Conservation (phyloP, 2,113 vertebrate genomes). For the Triplophysa tibetana region DNA sequence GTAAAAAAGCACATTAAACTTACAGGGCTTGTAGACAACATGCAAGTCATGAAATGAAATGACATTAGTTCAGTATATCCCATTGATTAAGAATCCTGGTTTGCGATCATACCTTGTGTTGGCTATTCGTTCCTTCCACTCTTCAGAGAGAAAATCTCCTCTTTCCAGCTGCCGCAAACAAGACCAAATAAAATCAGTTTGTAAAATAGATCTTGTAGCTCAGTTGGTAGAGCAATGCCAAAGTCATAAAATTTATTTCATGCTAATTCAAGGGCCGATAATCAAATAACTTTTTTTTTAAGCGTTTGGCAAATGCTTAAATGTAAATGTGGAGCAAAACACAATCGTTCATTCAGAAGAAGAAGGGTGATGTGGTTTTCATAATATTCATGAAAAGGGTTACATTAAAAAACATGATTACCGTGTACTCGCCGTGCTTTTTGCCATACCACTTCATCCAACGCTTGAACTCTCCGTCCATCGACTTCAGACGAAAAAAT, state of each 20-base stretch:
- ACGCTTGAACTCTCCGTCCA: slow-evolving; percentile 98
- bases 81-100: not conserved
- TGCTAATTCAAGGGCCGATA: too few relatives aligned
- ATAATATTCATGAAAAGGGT: not conserved
- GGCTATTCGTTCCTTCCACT: slow-evolving; percentile 96
- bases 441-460: slow-evolving; percentile 99
- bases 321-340: too few relatives aligned
- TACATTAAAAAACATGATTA: slow-evolving; percentile 72
- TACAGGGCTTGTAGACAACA: slow-evolving; percentile 1
- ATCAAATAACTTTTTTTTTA: too few relatives aligned
- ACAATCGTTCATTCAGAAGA: too few relatives aligned
- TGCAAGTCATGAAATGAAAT: not conserved
- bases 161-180: slow-evolving; percentile 86
- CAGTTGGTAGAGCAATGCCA: too few relatives aligned
- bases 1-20: slow-evolving; percentile 64
- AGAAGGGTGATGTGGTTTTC: too few relatives aligned
- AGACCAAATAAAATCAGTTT: not conserved
- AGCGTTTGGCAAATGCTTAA: too few relatives aligned
- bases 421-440: slow-evolving; percentile 98
- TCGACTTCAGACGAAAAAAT: slow-evolving; percentile 76
- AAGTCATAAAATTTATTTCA: too few relatives aligned
- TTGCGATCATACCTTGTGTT: slow-evolving; percentile 87
- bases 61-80: not conserved
- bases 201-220: not conserved
- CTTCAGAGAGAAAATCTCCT: slow-evolving; percentile 97